A percentile compares a stretch with the other conserved stretches of the same genome.
Conservation (phyloP, 2,888 invertebrate genomes). For the Platycheirus albimanus region DNA sequence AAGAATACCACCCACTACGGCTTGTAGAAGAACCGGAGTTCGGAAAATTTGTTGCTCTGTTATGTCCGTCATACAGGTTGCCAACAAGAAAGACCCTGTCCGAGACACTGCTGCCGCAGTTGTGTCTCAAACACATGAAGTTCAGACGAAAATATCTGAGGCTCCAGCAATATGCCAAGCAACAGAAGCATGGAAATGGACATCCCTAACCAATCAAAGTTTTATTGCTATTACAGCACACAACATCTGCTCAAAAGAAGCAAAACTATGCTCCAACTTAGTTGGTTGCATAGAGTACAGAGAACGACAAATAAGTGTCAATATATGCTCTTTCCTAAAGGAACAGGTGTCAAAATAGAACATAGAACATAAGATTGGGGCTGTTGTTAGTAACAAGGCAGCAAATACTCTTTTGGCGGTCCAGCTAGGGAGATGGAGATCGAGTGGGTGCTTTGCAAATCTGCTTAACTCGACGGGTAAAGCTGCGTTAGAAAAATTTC, state of each 20-base stretch:
- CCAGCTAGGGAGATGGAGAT: too few relatives aligned
- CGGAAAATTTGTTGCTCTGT: slow-evolving; percentile 7
- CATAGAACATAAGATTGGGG: too few relatives aligned
- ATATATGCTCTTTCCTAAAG: too few relatives aligned
- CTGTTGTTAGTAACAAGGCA: too few relatives aligned
- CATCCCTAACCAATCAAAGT: neutral
- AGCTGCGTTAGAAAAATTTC: neutral
- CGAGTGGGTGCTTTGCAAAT: too few relatives aligned
- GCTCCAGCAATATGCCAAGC: slow-evolving; percentile 1
- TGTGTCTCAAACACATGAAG: too few relatives aligned
- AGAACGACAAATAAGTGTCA: neutral
- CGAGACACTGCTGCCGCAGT: neutral
- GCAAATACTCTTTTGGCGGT: too few relatives aligned
- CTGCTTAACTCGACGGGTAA: too few relatives aligned
- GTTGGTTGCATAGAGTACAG: slow-evolving; percentile 1
- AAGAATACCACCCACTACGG: too few relatives aligned
- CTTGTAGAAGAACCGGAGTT: neutral
- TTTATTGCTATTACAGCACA: slow-evolving; percentile 33
- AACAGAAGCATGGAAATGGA: slow-evolving; percentile 34
- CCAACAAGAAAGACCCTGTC: neutral
- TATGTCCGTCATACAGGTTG: slow-evolving; percentile 21
- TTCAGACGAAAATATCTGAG: neutral
- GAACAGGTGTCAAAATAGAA: too few relatives aligned
- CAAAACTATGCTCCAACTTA: neutral
- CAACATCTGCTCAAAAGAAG: neutral